These are phyloP conservation scores for Ochotona curzoniae DNA, from an alignment of 2,113 vertebrate genomes.

Conservation along the genomic window DNA sequence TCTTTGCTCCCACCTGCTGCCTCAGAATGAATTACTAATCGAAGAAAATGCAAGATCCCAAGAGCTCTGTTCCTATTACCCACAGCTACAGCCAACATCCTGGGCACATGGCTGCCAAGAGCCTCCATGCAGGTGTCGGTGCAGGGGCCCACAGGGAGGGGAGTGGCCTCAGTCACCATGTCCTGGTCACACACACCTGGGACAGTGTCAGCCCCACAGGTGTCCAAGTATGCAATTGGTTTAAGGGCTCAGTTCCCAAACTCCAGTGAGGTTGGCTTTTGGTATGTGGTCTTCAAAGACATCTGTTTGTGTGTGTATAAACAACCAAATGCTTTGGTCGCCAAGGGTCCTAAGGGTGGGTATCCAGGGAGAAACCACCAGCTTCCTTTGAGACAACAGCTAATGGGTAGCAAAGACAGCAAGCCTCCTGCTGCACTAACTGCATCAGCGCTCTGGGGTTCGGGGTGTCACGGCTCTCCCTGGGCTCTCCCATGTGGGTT, in stretches of 20 bases:
- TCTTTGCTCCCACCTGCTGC: neutral
- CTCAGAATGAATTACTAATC: constrained; percentile 25
- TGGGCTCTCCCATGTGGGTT: neutral
- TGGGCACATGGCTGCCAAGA: neutral
- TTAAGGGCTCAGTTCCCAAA: neutral
- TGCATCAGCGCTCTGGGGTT: neutral
- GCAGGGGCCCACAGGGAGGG: fast-evolving
- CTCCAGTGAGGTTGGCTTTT: neutral
- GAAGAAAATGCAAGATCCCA: neutral
- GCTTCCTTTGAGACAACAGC: neutral
- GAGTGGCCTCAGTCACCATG: too few species aligned
- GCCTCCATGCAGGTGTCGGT: neutral
- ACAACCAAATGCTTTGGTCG: neutral
- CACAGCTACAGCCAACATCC: neutral
- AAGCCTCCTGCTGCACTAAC: neutral
- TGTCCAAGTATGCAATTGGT: neutral
- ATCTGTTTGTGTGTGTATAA: neutral
- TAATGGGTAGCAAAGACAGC: neutral
- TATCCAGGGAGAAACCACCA: neutral
- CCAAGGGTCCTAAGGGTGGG: neutral
- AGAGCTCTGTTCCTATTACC: neutral
- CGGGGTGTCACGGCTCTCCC: neutral
- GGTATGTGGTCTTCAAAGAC: neutral
- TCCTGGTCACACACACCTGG: neutral
- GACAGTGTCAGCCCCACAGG: neutral